phyloP scores from a whole-genome alignment of 2,113 vertebrate genomes.

The Bubo scandiacus region DNA sequence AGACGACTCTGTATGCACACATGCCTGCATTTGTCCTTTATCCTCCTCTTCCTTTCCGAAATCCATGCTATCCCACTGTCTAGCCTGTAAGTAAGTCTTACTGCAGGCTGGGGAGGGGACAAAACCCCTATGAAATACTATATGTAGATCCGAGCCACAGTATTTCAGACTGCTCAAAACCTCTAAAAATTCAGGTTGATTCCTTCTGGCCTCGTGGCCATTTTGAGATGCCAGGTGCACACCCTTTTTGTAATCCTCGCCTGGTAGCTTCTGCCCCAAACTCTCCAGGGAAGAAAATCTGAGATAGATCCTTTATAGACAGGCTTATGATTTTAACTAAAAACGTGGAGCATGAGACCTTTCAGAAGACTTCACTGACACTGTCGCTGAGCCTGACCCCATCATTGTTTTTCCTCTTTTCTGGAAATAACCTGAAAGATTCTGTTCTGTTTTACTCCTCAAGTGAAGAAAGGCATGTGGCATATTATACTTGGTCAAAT shows the following conservation, averaged over 20 bases:
- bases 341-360: background rate
- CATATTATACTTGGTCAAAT: background rate
- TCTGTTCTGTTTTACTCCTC: background rate
- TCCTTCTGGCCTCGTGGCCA: background rate
- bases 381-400: background rate
- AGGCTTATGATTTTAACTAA: background rate
- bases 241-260: background rate
- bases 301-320: background rate
- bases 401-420: background rate
- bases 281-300: background rate
- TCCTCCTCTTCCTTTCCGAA: background rate
- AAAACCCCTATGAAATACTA: background rate
- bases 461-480: background rate
- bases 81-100: background rate
- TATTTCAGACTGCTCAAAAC: background rate
- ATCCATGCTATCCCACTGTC: rapidly evolving
- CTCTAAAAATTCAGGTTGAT: background rate
- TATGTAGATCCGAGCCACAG: rapidly evolving
- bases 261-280: background rate
- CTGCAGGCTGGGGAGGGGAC: background rate
- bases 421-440: background rate
- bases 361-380: background rate
- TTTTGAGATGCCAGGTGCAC: background rate
- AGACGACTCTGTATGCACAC: background rate
- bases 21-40: background rate